Evolutionary conservation across 30 jellyfish, hydroid and myxozoan species (phyloP).

Genomic region (Cassiopea andromeda): DNA sequence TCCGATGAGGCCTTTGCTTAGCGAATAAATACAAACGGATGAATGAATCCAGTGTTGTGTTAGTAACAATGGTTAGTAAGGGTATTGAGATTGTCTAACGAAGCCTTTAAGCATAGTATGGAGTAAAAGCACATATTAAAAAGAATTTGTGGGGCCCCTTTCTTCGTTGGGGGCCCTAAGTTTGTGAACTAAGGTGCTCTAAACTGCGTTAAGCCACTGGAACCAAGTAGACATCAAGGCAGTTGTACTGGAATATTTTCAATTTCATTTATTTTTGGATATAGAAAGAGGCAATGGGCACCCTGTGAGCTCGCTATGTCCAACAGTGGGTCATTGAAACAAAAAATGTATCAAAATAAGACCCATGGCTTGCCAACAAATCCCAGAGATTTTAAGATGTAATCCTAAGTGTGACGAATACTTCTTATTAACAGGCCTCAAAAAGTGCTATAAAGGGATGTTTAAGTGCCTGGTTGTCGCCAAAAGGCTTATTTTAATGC

Average conservation of each 20-base stretch:
- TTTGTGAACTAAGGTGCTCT: no score
- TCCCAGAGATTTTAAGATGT: neutral
- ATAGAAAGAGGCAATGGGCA: neutral
- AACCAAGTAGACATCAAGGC: neutral
- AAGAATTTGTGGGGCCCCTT: no score
- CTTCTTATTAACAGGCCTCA: neutral
- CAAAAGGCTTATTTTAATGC: neutral
- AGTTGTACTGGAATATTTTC: neutral
- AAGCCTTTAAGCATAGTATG: no score
- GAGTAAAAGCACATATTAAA: no score
- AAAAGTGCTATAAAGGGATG: neutral
- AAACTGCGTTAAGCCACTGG: no score
- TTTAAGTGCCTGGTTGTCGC: neutral
- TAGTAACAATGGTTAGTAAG: no score
- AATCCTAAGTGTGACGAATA: conserved; percentile 5
- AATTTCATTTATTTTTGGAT: neutral
- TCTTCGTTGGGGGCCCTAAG: no score
- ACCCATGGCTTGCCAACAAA: neutral
- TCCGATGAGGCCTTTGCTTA: no score
- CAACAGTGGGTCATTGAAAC: conserved; percentile 12
- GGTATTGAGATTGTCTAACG: no score
- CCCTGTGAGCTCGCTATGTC: neutral
- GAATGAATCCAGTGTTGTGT: no score
- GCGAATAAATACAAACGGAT: no score
- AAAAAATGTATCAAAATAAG: neutral